phyloP scores from a whole-genome alignment of 2,888 invertebrate species.

The Orthosia gothica region DNA sequence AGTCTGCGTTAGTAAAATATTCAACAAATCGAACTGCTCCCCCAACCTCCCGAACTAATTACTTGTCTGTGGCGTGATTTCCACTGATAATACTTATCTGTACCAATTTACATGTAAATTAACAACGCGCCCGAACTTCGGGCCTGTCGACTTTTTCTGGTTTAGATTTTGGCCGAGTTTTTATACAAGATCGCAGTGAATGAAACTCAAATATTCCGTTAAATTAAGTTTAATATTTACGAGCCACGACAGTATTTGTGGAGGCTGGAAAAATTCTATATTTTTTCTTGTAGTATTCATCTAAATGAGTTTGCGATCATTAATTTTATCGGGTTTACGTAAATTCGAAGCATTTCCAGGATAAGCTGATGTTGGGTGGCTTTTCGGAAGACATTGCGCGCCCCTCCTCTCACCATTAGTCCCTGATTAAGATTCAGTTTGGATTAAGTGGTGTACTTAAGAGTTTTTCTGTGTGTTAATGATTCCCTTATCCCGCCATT shows the following conservation, averaged over 20 bases:
- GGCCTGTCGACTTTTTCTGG: slow-evolving; percentile 60
- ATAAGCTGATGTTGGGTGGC: slow-evolving; percentile 54
- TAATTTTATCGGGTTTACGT: slow-evolving; percentile 70
- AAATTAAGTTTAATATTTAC: slow-evolving; percentile 57
- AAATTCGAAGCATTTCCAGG: slow-evolving; percentile 66
- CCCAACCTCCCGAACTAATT: slow-evolving; percentile 76
- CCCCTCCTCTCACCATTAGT: slow-evolving; percentile 74
- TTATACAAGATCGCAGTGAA: slow-evolving; percentile 50
- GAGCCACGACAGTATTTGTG: slow-evolving; percentile 20
- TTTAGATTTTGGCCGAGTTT: slow-evolving; percentile 59
- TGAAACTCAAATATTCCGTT: slow-evolving; percentile 55
- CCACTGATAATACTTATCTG: slow-evolving; percentile 72
- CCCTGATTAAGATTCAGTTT: slow-evolving; percentile 81
- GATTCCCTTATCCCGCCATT: slow-evolving; percentile 76
- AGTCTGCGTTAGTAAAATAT: slow-evolving; percentile 85
- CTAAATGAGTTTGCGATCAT: slow-evolving; percentile 61
- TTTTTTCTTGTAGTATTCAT: slow-evolving; percentile 43
- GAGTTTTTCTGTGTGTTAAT: slow-evolving; percentile 79
- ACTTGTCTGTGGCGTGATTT: slow-evolving; percentile 76
- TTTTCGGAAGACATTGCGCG: slow-evolving; percentile 66
- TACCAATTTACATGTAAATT: slow-evolving; percentile 71
- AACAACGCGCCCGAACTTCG: slow-evolving; percentile 62
- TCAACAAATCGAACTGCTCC: slow-evolving; percentile 80
- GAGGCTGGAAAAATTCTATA: slow-evolving; percentile 20
- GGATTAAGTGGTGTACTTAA: slow-evolving; percentile 81